A percentile compares a stretch with the other conserved stretches of the same genome.
Evolutionary conservation across 2,113 vertebrate genomes (phyloP).

Genomic region (Pongo abelii): DNA sequence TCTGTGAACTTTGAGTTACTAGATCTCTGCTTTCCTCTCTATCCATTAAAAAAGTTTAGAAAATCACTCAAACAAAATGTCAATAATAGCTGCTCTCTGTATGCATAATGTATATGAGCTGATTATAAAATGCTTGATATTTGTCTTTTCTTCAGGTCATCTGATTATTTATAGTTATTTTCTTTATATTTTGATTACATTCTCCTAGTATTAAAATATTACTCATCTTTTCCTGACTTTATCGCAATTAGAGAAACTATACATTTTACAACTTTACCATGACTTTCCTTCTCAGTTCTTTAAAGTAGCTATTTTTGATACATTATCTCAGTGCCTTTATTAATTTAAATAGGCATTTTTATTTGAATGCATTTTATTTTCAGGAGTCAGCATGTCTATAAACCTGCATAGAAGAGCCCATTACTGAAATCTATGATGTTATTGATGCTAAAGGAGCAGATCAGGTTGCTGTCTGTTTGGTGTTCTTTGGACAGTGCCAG

Average conservation of each 20-base stretch:
- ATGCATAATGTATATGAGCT: neutral
- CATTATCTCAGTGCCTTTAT: constrained; percentile 9
- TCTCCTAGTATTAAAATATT: neutral
- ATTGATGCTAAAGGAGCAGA: neutral
- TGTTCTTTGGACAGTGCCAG: neutral
- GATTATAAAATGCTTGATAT: neutral
- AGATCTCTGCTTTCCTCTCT: neutral
- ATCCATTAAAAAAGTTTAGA: neutral
- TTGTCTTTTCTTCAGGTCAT: constrained; percentile 3
- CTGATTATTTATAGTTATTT: neutral
- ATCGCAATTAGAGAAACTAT: neutral
- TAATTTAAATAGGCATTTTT: constrained; percentile 21
- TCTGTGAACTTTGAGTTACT: neutral
- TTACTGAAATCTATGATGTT: neutral
- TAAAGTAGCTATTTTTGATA: neutral
- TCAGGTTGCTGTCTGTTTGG: neutral
- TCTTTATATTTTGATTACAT: constrained; percentile 4
- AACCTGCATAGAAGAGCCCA: neutral
- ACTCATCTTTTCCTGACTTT: neutral
- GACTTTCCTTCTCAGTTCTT: neutral
- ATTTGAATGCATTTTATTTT: constrained; percentile 1
- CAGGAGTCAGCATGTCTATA: neutral
- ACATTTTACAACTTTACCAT: neutral
- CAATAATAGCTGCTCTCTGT: neutral
- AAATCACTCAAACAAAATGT: neutral